These are phyloP conservation scores for Sarotherodon lohbergeri DNA, from an alignment of 2,113 vertebrate genomes.

Conservation along the genomic window DNA sequence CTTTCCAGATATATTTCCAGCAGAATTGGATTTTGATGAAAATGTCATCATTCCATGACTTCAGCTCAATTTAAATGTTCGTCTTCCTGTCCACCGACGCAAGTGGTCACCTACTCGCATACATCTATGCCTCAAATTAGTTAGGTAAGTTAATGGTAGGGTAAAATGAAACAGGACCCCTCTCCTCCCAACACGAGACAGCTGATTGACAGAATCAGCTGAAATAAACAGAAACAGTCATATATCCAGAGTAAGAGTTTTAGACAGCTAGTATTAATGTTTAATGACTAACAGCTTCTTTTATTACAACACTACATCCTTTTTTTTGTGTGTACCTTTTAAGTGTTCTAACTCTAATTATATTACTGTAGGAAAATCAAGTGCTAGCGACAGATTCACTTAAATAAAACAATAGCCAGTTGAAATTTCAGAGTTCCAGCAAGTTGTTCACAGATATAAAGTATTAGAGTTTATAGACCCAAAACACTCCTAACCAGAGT, in stretches of 20 bases:
- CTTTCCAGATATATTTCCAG: neutral
- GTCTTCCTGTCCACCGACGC: neutral
- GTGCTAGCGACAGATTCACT: neutral
- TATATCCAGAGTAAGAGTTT: rapidly evolving
- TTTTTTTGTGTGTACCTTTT: neutral
- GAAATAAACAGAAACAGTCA: neutral
- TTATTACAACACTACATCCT: neutral
- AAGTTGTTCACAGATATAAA: neutral
- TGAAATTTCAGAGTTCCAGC: neutral
- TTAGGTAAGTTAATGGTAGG: neutral
- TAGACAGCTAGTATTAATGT: neutral
- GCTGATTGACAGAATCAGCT: neutral
- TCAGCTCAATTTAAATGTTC: neutral
- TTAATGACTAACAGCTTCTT: neutral
- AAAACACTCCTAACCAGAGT: neutral
- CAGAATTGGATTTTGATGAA: neutral
- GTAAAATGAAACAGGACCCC: neutral
- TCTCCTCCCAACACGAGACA: neutral
- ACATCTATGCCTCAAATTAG: neutral
- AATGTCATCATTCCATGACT: neutral
- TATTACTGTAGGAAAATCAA: neutral
- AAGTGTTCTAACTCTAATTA: neutral
- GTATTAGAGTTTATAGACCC: neutral
- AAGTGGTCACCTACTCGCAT: constrained; percentile 7
- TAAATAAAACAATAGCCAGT: too few relatives aligned